Evolutionary conservation across 1,140 invertebrate species (phyloP), one percentile per base, ranked within the genome.

Genomic region (Berghia stephanieae): DNA sequence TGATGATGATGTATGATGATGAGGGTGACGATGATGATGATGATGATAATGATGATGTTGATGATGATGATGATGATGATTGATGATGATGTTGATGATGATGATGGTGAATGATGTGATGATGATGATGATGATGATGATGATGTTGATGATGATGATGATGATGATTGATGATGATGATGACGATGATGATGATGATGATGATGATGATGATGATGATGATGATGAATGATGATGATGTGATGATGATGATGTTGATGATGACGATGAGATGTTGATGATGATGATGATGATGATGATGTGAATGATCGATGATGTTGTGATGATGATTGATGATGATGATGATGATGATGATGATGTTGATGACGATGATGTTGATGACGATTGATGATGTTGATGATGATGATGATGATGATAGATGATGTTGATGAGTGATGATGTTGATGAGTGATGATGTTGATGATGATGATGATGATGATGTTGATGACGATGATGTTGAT

Each of bases 201-300:
- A 49, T 49, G 46, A 49, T 49, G 46, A n/a, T 49, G 46, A 49
- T 49, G 46, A 49, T 49, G 46, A 49, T 49, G 46, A 49, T 49
- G 46, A 49, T 49, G 46, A 49, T 49, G n/a, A n/a, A 21, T 43
- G 43, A 44, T 16, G 43, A 71, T 36, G 40, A 16, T n/a, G 31
- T 27, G 69, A 71, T 71, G 69, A 71, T 44, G 24, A 71, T 71
- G 69, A 71, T 44, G 18, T 44, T 71, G 69, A 71, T 71, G 69
- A 71, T 44, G 34, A 43, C 46, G 36, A 44, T 71, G 10, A 71
- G n/a, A n/a, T 71, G 69, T 18, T 44, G 67, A 43, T 38, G 67
- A 69, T 38, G 67, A 69, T 38, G 67, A 43, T 38, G 67, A 69
- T 38, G 40, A 69, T 38, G 67, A 43, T 38, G 67, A 69, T 38